phyloP scores from a whole-genome alignment of 2,888 invertebrate species.

The Andrena bucephala region DNA sequence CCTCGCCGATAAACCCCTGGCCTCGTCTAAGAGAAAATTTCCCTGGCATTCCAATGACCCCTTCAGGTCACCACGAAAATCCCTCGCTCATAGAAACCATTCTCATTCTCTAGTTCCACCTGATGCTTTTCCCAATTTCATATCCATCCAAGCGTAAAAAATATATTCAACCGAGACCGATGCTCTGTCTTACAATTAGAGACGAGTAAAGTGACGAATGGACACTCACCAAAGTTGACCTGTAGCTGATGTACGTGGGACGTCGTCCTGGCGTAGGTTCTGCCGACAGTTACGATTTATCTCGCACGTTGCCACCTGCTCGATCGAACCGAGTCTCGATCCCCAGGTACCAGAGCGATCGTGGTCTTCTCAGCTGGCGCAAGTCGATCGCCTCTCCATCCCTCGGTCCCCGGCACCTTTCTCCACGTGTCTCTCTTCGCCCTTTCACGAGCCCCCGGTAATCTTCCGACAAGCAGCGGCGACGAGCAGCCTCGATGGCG shows the following conservation, averaged over 20 bases:
- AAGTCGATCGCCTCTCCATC: conserved; percentile 4
- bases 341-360: conserved; percentile 11
- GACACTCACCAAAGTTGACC: conserved; percentile 75
- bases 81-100: not conserved
- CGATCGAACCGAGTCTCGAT: conserved; percentile 60
- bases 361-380: not conserved
- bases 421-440: not conserved
- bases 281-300: conserved; percentile 63
- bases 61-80: not conserved
- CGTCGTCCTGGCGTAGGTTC: conserved; percentile 78
- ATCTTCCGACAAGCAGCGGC: conserved; percentile 53
- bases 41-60: not conserved
- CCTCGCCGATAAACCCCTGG: conserved; percentile 18
- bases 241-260: conserved; percentile 81
- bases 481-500: conserved; percentile 44
- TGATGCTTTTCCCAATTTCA: not conserved
- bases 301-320: conserved; percentile 68
- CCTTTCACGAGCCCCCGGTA: conserved; percentile 46
- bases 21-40: not conserved
- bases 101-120: not conserved
- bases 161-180: conserved; percentile 59
- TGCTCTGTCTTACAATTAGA: conserved; percentile 65
- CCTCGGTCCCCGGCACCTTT: not conserved
- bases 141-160: not conserved
- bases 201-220: conserved; percentile 37